Conservation (phyloP, 2,888 invertebrate genomes). For the Agrochola circellaris region DNA sequence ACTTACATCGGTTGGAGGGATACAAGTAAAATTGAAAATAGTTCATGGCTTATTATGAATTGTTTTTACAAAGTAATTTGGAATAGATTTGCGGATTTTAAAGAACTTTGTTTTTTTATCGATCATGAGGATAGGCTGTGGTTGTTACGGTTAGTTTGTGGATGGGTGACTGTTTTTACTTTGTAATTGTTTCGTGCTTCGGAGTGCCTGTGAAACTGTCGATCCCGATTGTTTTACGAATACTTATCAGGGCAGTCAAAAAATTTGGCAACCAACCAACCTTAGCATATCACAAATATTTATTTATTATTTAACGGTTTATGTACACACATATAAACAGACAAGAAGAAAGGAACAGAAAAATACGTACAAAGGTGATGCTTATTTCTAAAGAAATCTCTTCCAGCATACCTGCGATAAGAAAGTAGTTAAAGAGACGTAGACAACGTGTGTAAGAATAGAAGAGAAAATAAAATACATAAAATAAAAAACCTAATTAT, state of each 20-base stretch:
- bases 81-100: not conserved
- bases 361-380: no score
- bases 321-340: no score
- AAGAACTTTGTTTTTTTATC: not conserved
- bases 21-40: not conserved
- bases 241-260: not conserved
- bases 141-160: not conserved
- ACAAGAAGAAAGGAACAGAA: no score
- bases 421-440: no score
- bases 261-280: not conserved
- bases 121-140: not conserved
- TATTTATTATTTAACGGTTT: no score
- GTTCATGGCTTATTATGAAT: not conserved
- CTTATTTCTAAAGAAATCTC: no score
- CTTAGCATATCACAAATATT: no score
- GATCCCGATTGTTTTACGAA: not conserved
- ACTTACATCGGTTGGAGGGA: not conserved
- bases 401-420: no score
- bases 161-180: not conserved
- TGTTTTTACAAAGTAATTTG: not conserved
- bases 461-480: no score
- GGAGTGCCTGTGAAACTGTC: not conserved
- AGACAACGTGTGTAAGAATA: no score
- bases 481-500: no score
- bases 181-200: not conserved